phyloP scores from a whole-genome alignment of 35 echinoderm and acorn worm species.

The Eucidaris tribuloides region DNA sequence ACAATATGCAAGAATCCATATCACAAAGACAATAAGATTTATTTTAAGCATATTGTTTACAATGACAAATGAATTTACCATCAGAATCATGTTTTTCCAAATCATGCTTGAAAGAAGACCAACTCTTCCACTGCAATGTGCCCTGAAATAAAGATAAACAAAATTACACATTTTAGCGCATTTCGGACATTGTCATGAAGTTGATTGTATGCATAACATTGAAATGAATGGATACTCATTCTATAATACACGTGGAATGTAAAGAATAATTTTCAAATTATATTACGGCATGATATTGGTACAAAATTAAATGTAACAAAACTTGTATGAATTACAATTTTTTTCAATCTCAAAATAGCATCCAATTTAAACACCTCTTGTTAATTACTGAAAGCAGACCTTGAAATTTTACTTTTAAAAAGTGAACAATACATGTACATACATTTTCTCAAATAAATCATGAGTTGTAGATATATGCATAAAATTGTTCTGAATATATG shows the following conservation, averaged over 20 bases:
- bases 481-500: too few relatives aligned
- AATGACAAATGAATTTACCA: not conserved
- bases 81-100: not conserved
- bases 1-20: not conserved
- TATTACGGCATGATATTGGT: not conserved
- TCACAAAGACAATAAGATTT: not conserved
- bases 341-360: too few relatives aligned
- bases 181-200: not conserved
- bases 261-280: not conserved
- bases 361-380: too few relatives aligned
- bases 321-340: too few relatives aligned
- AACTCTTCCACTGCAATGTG: slow-evolving; percentile 52
- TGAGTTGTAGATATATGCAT: too few relatives aligned
- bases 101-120: slow-evolving; percentile 46
- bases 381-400: too few relatives aligned
- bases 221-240: not conserved
- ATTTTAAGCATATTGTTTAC: not conserved
- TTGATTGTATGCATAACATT: not conserved
- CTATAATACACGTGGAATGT: not conserved
- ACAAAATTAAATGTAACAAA: too few relatives aligned
- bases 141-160: slow-evolving; percentile 15
- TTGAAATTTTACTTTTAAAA: too few relatives aligned
- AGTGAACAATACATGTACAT: too few relatives aligned
- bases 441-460: too few relatives aligned
- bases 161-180: not conserved